phyloP scores from a whole-genome alignment of 1,140 invertebrate genomes.

The Drosophila guanche region DNA sequence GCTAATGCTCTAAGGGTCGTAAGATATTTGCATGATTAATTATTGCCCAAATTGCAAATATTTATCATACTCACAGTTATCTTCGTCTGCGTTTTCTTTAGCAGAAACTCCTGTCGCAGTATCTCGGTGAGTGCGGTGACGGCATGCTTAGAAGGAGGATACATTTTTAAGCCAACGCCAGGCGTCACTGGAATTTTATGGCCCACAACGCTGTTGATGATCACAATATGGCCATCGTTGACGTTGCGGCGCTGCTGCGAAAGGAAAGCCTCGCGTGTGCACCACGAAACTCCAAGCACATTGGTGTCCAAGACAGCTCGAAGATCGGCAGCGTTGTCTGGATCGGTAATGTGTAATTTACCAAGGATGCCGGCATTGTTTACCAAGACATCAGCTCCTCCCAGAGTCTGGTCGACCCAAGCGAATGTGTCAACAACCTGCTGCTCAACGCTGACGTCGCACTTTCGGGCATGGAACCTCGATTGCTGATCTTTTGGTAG shows the following conservation, averaged over 20 bases:
- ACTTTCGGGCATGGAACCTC: conserved; percentile 60
- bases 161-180: conserved; percentile 82
- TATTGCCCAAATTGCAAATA: background rate
- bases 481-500: conserved; percentile 34
- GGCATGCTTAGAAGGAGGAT: conserved; percentile 86
- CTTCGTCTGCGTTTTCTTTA: conserved; percentile 85
- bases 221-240: conserved; percentile 87
- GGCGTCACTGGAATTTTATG: conserved; percentile 64
- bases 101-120: conserved; percentile 85
- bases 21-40: background rate
- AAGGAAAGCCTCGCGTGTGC: conserved; percentile 85
- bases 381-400: conserved; percentile 88
- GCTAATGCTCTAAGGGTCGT: conserved; percentile 46
- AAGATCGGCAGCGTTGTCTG: conserved; percentile 60
- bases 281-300: conserved; percentile 85
- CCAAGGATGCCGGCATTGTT: conserved; percentile 87
- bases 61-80: conserved; percentile 84
- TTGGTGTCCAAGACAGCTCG: conserved; percentile 83
- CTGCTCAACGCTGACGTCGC: conserved; percentile 87
- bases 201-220: conserved; percentile 54
- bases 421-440: conserved; percentile 87
- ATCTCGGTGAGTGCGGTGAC: conserved; percentile 86
- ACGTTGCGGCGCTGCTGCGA: conserved; percentile 85
- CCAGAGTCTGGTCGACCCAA: conserved; percentile 86
- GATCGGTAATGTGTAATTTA: conserved; percentile 84